Conservation (phyloP, 2,113 vertebrate genomes). For the Gila orcuttii region DNA sequence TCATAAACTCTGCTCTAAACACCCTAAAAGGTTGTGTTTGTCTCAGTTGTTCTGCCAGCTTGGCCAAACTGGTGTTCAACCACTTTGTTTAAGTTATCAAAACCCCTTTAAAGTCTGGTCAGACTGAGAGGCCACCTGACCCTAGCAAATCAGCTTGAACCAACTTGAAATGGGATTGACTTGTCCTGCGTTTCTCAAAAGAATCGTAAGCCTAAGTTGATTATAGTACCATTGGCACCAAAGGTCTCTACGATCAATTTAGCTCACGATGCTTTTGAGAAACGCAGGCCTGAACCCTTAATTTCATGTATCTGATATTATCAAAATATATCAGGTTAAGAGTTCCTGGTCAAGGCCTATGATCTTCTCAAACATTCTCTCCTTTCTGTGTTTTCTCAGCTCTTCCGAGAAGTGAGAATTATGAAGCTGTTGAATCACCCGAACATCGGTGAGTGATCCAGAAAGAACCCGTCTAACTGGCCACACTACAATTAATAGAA, state of each 20-base stretch:
- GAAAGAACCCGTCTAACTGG: neutral
- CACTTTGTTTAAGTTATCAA: neutral
- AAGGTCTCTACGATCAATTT: too few relatives aligned
- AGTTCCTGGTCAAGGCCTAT: neutral
- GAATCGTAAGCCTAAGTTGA: too few relatives aligned
- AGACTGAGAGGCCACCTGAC: neutral
- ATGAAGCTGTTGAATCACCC: constrained; percentile 97
- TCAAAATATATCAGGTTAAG: neutral
- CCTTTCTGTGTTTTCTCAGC: constrained; percentile 71
- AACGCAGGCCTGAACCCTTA: neutral
- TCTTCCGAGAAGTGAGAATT: constrained; percentile 94
- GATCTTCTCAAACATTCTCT: constrained; percentile 16
- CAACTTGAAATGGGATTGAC: neutral
- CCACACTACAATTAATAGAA: neutral
- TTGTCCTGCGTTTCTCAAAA: neutral
- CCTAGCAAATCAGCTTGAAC: neutral
- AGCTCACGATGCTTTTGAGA: too few relatives aligned
- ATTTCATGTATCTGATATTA: neutral
- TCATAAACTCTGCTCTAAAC: neutral
- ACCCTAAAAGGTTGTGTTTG: neutral
- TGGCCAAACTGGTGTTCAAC: neutral
- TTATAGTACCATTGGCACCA: too few relatives aligned
- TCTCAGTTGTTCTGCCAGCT: neutral
- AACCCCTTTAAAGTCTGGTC: neutral
- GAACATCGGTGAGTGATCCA: constrained; percentile 88